A percentile compares a stretch with the other conserved stretches of the same genome.
phyloP scores from a whole-genome alignment of 2,797 vertebrate genomes.

The Macropodus opercularis region DNA sequence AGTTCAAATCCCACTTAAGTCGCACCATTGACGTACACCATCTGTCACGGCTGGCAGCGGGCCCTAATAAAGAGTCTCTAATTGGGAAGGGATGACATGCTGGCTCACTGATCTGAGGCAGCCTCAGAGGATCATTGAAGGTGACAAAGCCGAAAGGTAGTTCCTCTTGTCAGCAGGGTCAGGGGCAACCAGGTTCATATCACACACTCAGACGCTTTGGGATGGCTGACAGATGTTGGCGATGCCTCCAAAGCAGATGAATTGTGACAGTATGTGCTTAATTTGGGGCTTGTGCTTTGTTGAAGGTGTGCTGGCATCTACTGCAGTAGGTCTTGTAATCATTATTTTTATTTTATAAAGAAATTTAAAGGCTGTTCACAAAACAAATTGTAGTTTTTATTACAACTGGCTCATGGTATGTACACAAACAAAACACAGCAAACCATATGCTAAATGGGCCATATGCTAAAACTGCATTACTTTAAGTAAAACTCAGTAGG shows the following conservation, averaged over 20 bases:
- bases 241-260: constrained; percentile 11
- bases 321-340: constrained; percentile 24
- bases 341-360: constrained; percentile 19
- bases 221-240: constrained; percentile 48
- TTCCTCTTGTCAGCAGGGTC: constrained; percentile 19
- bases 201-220: constrained; percentile 4
- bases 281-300: constrained; percentile 17
- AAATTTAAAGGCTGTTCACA: constrained; percentile 23
- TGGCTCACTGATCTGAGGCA: constrained; percentile 61
- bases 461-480: neutral
- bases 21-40: constrained; percentile 69
- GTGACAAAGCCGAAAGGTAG: constrained; percentile 53
- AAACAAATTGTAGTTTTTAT: constrained; percentile 39
- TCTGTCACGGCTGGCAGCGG: constrained; percentile 73
- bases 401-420: constrained; percentile 42
- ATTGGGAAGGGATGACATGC: constrained; percentile 80
- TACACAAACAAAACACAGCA: no score
- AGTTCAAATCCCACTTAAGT: constrained; percentile 78
- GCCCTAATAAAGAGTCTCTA: constrained; percentile 75
- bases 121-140: constrained; percentile 67
- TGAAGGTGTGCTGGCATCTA: constrained; percentile 34
- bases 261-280: constrained; percentile 16
- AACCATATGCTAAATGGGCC: neutral
- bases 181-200: constrained; percentile 28
- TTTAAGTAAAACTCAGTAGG: neutral